A percentile compares a stretch with the other conserved stretches of the same genome.
These are phyloP conservation scores for Kuschelorhynchus macadamiae DNA, from an alignment of 2,888 invertebrate species.

Conservation along the genomic window DNA sequence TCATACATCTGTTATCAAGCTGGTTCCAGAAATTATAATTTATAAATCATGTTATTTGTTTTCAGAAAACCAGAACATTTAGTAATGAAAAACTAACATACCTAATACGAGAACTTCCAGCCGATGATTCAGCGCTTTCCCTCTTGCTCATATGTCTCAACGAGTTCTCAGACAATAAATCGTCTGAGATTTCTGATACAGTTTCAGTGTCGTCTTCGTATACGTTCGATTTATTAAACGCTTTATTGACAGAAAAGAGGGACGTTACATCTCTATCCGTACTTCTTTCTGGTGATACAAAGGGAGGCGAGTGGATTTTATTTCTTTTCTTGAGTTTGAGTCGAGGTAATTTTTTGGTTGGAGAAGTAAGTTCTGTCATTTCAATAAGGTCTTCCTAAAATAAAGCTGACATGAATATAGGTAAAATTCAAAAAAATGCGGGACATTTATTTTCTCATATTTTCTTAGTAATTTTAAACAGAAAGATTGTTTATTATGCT, in stretches of 20 bases:
- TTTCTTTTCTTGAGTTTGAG: constrained; percentile 26
- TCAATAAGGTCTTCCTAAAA: constrained; percentile 40
- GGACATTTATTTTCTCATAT: no score
- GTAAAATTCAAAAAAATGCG: no score
- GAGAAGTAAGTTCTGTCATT: constrained; percentile 28
- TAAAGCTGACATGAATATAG: no score
- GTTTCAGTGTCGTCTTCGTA: constrained; percentile 24
- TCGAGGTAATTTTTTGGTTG: constrained; percentile 12
- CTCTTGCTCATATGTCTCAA: constrained; percentile 20
- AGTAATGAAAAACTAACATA: no score
- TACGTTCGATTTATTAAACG: constrained; percentile 1
- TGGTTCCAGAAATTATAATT: no score
- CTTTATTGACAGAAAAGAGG: constrained; percentile 39
- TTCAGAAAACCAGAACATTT: no score
- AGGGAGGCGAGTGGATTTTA: constrained; percentile 37
- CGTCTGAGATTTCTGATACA: constrained; percentile 35
- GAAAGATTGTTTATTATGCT: no score
- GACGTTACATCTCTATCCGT: constrained; percentile 27
- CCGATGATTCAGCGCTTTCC: constrained; percentile 2
- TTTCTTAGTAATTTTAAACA: no score
- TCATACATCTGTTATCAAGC: no score
- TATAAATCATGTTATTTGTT: no score
- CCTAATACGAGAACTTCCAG: no score
- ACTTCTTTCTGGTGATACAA: constrained; percentile 14
- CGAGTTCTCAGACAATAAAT: constrained; percentile 16